Conservation (phyloP, 2,888 invertebrate species). For the Zygaena filipendulae region DNA sequence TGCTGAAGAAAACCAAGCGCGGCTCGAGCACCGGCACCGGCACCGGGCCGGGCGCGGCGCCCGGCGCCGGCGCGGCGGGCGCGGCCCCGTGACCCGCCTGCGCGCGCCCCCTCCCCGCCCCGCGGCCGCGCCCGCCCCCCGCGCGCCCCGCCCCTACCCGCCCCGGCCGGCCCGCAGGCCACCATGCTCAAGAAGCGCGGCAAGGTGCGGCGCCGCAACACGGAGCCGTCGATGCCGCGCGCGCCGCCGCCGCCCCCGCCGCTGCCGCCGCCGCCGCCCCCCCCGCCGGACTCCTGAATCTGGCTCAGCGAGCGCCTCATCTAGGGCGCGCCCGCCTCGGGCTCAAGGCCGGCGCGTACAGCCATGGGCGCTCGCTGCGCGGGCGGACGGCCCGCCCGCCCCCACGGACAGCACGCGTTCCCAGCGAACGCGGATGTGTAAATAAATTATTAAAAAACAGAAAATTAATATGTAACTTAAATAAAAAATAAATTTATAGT, state of each 20-base stretch:
- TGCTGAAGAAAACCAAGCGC: slow-evolving; percentile 99
- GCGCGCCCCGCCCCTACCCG: slow-evolving; percentile 20
- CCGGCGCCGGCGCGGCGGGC: slow-evolving; percentile 28
- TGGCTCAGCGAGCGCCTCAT: slow-evolving; percentile 79
- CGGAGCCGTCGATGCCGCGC: slow-evolving; percentile 73
- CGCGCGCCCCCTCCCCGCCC: slow-evolving; percentile 21
- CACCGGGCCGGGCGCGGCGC: slow-evolving; percentile 55
- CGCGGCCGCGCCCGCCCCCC: slow-evolving; percentile 16
- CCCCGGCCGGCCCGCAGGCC: slow-evolving; percentile 73
- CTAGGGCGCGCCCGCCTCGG: slow-evolving; percentile 61
- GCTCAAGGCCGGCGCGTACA: slow-evolving; percentile 53
- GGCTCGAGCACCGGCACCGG: slow-evolving; percentile 81
- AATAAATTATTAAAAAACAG: slow-evolving; percentile 35
- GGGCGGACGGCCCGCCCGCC: too few species aligned
- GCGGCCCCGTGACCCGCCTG: slow-evolving; percentile 8
- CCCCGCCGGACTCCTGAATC: slow-evolving; percentile 72
- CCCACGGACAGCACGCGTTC: slow-evolving; percentile 6
- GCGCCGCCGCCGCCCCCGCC: slow-evolving; percentile 39
- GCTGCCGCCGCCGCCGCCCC: slow-evolving; percentile 48
- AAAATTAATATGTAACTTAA: slow-evolving; percentile 25
- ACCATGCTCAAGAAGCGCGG: slow-evolving; percentile 99
- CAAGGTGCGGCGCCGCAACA: slow-evolving; percentile 97
- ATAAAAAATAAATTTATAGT: slow-evolving; percentile 47
- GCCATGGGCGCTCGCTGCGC: slow-evolving; percentile 40
- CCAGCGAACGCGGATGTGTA: slow-evolving; percentile 26